A percentile compares a stretch with the other conserved stretches of the same genome.
phyloP scores from a whole-genome alignment of 2,888 invertebrate species.

The Melanostoma scalare region DNA sequence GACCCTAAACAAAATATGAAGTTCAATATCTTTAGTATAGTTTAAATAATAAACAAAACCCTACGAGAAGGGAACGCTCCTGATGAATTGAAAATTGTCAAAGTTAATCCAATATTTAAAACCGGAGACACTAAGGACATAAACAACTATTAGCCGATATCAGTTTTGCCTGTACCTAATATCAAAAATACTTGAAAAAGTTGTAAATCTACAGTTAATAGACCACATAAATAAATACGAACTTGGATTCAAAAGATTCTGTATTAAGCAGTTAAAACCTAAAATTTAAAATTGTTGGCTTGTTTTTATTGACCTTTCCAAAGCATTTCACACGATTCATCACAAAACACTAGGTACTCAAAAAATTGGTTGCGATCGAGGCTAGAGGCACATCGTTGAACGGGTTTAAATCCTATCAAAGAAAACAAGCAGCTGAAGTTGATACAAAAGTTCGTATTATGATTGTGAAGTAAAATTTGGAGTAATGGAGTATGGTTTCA shows the following conservation, averaged over 20 bases:
- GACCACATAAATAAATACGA: too few species aligned
- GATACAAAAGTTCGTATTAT: neutral
- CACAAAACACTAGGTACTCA: neutral
- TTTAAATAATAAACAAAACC: neutral
- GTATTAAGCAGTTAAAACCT: too few species aligned
- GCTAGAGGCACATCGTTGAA: neutral
- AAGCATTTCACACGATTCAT: too few species aligned
- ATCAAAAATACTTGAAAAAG: too few species aligned
- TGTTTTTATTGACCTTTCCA: too few species aligned
- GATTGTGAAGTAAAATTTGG: neutral
- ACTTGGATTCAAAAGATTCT: too few species aligned
- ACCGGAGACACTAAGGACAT: neutral
- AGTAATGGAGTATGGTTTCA: too few species aligned
- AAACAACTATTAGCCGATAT: slow-evolving; percentile 1
- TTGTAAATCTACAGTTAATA: too few species aligned
- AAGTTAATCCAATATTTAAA: neutral
- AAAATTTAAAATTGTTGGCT: too few species aligned
- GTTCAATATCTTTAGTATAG: neutral
- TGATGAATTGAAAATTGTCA: neutral
- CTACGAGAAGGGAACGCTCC: neutral
- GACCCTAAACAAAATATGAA: too few species aligned
- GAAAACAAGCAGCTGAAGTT: slow-evolving; percentile 1
- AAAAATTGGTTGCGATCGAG: neutral
- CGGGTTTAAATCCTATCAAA: slow-evolving; percentile 9
- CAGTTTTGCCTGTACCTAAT: neutral